These are phyloP conservation scores for Scomberomorus guttatus DNA, from an alignment of 2,797 vertebrate genomes.

Conservation along the genomic window DNA sequence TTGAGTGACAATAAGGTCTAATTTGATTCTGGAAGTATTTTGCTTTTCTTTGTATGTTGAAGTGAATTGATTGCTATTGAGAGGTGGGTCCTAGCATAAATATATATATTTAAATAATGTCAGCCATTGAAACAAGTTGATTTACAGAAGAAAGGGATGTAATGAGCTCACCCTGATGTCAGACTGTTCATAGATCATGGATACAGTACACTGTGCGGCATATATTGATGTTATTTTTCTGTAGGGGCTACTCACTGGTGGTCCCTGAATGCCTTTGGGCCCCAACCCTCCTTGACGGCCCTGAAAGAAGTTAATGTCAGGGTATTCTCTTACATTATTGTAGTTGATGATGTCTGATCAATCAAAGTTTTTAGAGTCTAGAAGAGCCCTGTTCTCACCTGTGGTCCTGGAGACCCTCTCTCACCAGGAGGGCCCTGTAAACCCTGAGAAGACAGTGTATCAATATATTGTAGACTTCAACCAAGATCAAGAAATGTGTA, in stretches of 20 bases:
- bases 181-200: no score
- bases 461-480: neutral
- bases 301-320: slow-evolving; percentile 60
- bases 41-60: no score
- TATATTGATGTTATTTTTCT: neutral
- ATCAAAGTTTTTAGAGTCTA: no score
- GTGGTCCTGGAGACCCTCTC: slow-evolving; percentile 81
- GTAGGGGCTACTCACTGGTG: slow-evolving; percentile 76
- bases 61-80: no score
- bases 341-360: neutral
- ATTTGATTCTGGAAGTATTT: no score
- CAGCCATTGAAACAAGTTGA: no score
- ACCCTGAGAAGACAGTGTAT: slow-evolving; percentile 78
- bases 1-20: no score
- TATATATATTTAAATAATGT: no score
- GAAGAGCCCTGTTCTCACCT: slow-evolving; percentile 71
- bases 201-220: no score
- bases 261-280: slow-evolving; percentile 81
- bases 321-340: neutral
- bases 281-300: slow-evolving; percentile 84
- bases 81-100: no score
- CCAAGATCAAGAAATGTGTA: neutral
- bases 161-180: neutral
- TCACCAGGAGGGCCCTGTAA: slow-evolving; percentile 81
- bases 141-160: no score